These are phyloP conservation scores for Pediacus dermestoides DNA, from an alignment of 2,888 invertebrate genomes.

Conservation along the genomic window DNA sequence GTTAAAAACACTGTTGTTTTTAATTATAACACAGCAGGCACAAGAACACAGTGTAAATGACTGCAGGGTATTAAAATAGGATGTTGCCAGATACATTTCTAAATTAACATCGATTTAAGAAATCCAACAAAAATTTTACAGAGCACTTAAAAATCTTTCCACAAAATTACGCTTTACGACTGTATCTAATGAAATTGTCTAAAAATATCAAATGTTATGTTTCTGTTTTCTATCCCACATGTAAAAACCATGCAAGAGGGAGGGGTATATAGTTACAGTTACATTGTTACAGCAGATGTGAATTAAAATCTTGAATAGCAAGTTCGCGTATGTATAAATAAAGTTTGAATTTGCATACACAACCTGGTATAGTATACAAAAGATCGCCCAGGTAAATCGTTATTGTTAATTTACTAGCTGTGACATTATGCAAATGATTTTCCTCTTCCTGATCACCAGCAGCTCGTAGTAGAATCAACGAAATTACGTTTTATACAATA, in stretches of 20 bases:
- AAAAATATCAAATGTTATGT: neutral
- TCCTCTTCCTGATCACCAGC: too few species aligned
- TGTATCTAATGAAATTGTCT: neutral
- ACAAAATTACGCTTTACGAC: too few species aligned
- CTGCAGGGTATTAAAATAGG: too few species aligned
- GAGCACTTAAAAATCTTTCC: too few species aligned
- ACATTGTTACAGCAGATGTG: slow-evolving; percentile 33
- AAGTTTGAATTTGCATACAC: slow-evolving; percentile 30
- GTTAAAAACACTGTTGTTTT: slow-evolving; percentile 3
- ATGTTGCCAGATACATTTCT: too few species aligned
- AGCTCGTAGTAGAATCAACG: too few species aligned
- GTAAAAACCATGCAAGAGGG: neutral
- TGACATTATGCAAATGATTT: slow-evolving; percentile 34
- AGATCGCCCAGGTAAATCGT: slow-evolving; percentile 32
- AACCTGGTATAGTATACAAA: slow-evolving; percentile 25
- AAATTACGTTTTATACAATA: too few species aligned
- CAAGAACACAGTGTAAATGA: neutral
- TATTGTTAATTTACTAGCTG: slow-evolving; percentile 35
- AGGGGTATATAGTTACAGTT: too few species aligned
- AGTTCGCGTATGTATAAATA: slow-evolving; percentile 13
- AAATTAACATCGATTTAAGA: too few species aligned
- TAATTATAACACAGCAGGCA: slow-evolving; percentile 1
- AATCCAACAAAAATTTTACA: too few species aligned
- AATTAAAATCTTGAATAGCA: slow-evolving; percentile 32
- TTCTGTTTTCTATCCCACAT: neutral